Evolutionary conservation across 1,140 invertebrate species (phyloP), one percentile per base, ranked within the genome.

Genomic region (Asobara japonica): DNA sequence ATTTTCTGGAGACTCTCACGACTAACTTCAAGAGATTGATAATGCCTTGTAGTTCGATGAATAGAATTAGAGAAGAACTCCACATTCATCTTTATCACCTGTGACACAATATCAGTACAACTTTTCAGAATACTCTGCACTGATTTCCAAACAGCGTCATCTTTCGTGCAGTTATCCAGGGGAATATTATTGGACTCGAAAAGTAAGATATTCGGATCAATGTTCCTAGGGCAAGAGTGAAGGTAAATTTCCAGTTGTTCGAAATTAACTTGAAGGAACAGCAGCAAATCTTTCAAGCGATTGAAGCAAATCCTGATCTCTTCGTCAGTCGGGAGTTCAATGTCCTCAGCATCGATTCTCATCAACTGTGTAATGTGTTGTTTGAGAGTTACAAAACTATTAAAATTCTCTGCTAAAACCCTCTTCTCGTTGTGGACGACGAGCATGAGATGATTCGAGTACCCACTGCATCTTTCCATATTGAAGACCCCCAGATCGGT

Each of bases 381-480:
- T 6, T 85, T 79, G 2, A 90, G 74, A 13, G 79, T 72, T 2
- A 84, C 77, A 2, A 89, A 84, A 3, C 82, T 56, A 33, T 85
- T 75, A 18, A 87, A 84, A 1, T 82, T 78, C 0, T 78, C 75
- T 0, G 78, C 72, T 0, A 90, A 69, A 0, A 77, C 76, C 65
- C 76, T 79, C 1, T 89, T 88, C 73, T 90, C 89, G 41, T 84
- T 79, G 20, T 90, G 86, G 4, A 89, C 88, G 66, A 93, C 78
- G 0, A 94, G 74, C 77, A 93, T 87, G 10, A 95, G 77, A 75
- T 94, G 91, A 64, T 89, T 88, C 0, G 92, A 88, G 81, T 93
- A 96, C 45, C 97, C 97, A 86, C 92, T 92, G 75, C 95, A 94
- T 65, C 96, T 89, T 69, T 97, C 94, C 60, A 96, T 91, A 75